A percentile compares a stretch with the other conserved stretches of the same genome.
Evolutionary conservation across 2,888 invertebrate species (phyloP).

Genomic region (Ptilodon capucinus): DNA sequence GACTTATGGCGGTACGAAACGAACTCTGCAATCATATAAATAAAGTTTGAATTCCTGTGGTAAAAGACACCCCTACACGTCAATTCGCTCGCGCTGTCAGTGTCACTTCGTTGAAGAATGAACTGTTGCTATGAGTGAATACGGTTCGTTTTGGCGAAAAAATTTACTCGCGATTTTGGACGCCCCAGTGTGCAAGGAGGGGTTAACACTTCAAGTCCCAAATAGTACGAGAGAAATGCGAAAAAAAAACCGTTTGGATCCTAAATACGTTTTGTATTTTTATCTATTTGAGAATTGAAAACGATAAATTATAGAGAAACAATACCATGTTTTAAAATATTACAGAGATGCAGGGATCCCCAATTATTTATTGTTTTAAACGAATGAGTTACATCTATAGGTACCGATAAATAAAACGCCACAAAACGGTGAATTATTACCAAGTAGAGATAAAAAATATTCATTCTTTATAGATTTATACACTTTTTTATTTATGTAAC

Average conservation of each 20-base stretch:
- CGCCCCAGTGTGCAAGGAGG: no score
- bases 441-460: not conserved
- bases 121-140: no score
- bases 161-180: no score
- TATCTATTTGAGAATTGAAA: not conserved
- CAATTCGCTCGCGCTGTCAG: no score
- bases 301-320: not conserved
- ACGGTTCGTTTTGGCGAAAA: no score
- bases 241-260: not conserved
- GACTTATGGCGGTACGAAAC: no score
- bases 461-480: no score
- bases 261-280: not conserved
- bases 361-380: not conserved
- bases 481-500: no score
- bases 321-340: not conserved
- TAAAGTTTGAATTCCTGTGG: no score
- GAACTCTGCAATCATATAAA: no score
- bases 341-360: not conserved
- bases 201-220: not conserved
- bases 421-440: not conserved
- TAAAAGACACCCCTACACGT: no score
- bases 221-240: conserved; percentile 6
- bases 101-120: no score
- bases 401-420: not conserved
- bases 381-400: not conserved